phyloP scores from a whole-genome alignment of 2,113 vertebrate genomes.

The Pontoporia blainvillei region DNA sequence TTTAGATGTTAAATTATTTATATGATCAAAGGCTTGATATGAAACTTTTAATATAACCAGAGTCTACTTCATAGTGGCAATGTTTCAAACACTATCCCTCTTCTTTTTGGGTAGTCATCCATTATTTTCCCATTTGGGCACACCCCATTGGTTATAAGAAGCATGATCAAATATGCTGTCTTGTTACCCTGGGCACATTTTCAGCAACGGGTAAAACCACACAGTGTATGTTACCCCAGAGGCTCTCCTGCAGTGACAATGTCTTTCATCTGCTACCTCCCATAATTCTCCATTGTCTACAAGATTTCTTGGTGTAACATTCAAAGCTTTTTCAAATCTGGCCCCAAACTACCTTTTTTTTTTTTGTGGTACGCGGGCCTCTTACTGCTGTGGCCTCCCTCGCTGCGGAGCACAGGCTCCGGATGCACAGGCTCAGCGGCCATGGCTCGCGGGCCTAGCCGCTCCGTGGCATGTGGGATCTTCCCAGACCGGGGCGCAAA shows the following conservation, averaged over 20 bases:
- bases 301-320: neutral
- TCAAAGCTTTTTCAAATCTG: neutral
- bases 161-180: neutral
- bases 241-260: neutral
- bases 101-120: neutral
- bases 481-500: too few relatives aligned
- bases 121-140: neutral
- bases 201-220: neutral
- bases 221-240: neutral
- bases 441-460: too few relatives aligned
- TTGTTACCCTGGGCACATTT: neutral
- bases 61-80: neutral
- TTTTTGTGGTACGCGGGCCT: too few relatives aligned
- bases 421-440: too few relatives aligned
- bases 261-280: neutral
- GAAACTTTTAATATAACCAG: neutral
- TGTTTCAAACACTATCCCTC: neutral
- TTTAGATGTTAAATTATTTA: conserved; percentile 30
- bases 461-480: too few relatives aligned
- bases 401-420: too few relatives aligned
- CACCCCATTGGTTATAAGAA: neutral
- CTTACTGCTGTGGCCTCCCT: too few relatives aligned
- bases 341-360: neutral
- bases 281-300: neutral
- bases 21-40: neutral